Conservation (phyloP, 2,888 invertebrate genomes). For the Eilema griseolum region DNA sequence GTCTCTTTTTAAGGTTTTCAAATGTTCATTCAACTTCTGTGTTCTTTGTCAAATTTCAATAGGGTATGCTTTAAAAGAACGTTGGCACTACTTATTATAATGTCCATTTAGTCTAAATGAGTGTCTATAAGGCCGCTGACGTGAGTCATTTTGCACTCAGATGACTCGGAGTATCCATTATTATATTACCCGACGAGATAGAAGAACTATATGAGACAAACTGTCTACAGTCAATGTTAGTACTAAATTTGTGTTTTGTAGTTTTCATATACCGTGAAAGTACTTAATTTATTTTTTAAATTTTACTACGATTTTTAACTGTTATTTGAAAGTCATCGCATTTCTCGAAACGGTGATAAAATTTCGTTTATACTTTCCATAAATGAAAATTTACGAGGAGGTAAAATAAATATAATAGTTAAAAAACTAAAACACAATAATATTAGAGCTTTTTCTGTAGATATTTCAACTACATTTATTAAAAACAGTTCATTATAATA, state of each 20-base stretch:
- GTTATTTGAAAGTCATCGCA: too few species aligned
- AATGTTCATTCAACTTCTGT: neutral
- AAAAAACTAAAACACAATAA: too few species aligned
- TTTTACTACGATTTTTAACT: too few species aligned
- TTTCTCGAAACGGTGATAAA: too few species aligned
- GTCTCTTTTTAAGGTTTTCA: neutral
- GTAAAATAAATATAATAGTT: too few species aligned
- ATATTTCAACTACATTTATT: too few species aligned
- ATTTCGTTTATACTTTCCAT: too few species aligned
- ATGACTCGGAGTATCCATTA: neutral
- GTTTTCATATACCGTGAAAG: too few species aligned
- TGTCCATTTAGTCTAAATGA: neutral
- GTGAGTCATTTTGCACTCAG: neutral
- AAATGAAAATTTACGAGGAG: too few species aligned
- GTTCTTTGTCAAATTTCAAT: neutral
- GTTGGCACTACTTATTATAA: constrained; percentile 1
- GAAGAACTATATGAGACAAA: neutral
- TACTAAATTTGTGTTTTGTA: neutral
- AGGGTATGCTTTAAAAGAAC: neutral
- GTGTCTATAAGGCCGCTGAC: neutral
- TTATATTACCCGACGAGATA: neutral
- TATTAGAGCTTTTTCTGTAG: too few species aligned
- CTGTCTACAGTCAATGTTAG: neutral
- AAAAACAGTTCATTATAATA: too few species aligned
- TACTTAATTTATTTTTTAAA: too few species aligned